phyloP scores from a whole-genome alignment of 1,140 invertebrate genomes.

The Scaptodrosophila lebanonensis region DNA sequence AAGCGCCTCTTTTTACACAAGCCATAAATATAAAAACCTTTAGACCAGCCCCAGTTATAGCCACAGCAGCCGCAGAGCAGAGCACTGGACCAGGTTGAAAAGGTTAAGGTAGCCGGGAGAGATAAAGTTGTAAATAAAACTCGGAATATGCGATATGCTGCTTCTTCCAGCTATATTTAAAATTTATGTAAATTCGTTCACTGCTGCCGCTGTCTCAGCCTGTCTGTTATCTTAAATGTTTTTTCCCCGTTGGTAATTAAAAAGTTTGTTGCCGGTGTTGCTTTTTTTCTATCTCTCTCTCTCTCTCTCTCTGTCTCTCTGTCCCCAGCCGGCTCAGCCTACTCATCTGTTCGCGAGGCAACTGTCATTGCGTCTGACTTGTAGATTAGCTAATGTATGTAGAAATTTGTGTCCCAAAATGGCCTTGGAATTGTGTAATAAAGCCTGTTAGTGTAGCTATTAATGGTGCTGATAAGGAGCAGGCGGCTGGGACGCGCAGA shows the following conservation, averaged over 20 bases:
- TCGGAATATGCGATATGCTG: slow-evolving; percentile 26
- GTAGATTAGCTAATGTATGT: too few species aligned
- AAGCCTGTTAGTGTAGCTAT: too few species aligned
- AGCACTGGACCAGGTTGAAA: not conserved
- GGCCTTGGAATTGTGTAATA: too few species aligned
- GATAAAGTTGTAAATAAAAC: slow-evolving; percentile 43
- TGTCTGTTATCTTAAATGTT: slow-evolving; percentile 43
- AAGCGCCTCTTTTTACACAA: slow-evolving; percentile 52
- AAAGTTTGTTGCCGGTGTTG: slow-evolving; percentile 30
- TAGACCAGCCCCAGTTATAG: slow-evolving; percentile 16
- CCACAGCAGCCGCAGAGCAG: slow-evolving; percentile 5
- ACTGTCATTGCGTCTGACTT: too few species aligned
- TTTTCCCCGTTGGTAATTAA: slow-evolving; percentile 55
- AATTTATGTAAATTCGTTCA: slow-evolving; percentile 57
- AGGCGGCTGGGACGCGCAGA: too few species aligned
- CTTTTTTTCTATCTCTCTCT: slow-evolving; percentile 15
- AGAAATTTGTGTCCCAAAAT: too few species aligned
- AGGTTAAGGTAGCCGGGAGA: slow-evolving; percentile 9
- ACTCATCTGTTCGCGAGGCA: too few species aligned
- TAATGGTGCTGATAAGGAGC: too few species aligned
- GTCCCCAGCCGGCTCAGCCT: slow-evolving; percentile 27
- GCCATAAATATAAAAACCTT: slow-evolving; percentile 72
- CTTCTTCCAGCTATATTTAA: slow-evolving; percentile 55
- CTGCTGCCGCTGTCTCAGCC: slow-evolving; percentile 2
- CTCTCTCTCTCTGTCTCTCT: not conserved